Base-by-base conservation (phyloP, 2,888 invertebrate genomes). In the Philereme vetulata region DNA sequence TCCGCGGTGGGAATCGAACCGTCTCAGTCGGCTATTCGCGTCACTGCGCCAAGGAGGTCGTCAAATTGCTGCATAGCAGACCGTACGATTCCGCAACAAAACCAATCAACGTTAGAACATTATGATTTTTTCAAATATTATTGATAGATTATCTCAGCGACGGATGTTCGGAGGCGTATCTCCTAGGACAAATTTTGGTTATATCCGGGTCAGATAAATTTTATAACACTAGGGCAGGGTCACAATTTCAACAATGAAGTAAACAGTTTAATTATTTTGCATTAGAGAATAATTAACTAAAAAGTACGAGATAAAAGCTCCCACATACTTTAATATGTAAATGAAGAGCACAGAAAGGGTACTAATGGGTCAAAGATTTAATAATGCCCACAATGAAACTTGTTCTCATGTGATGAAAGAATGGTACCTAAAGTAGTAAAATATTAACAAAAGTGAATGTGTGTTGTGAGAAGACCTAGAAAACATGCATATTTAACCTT, bases 91-190 rank as follows among this genome's bases (percentile, higher is more conserved):
- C 21, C 21, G 21, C 21, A 21, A 21, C 2, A 21, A 21, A 21
- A 21, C 21, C 21, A 21, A 21, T 2, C 21, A 21, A 21, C 21
- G 1, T 21, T 21, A 21, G 21, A 21, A 21, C 21, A 21, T 21
- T 21, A 1, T 21, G 21, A 21, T 1, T 2, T 21, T 2, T 21
- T 21, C 21, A 21, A 21, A 1, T 21, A 21, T 21, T 21, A 21
- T 21, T 21, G 21, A 21, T 62, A 58, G 60, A 66, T 60, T 64
- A 58, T 60, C 66, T 49, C 33, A 34, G 45, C 0, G 42, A 10
- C 60, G 68, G 68, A 68, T 61, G 66, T 59, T 51, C 33, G 62
- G 51, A 55, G 62, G 64, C 64, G 62, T 66, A 68, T 68, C 64
- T 56, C 34, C 57, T 59, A 62, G 60, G 66, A 63, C 64, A 58